These are phyloP conservation scores for Ferdinandea cuprea DNA, from an alignment of 2,888 invertebrate genomes.

Conservation along the genomic window DNA sequence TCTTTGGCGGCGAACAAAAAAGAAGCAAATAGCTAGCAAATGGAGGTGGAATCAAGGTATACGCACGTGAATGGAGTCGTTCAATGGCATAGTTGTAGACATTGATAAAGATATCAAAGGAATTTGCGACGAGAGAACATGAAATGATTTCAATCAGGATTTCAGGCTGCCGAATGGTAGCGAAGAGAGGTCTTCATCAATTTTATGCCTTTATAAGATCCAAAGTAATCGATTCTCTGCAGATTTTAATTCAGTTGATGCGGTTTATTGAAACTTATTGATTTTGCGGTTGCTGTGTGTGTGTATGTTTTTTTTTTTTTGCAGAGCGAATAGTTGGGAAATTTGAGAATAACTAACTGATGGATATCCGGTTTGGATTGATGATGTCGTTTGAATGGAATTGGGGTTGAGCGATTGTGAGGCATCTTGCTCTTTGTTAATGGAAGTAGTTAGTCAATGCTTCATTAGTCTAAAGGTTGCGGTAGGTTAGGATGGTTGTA, in stretches of 20 bases:
- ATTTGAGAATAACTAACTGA: neutral
- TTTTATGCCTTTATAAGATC: neutral
- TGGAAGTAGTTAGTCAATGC: too few relatives aligned
- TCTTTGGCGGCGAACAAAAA: too few relatives aligned
- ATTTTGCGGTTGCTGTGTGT: neutral
- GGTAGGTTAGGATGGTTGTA: too few relatives aligned
- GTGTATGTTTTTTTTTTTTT: too few relatives aligned
- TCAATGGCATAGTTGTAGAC: constrained; percentile 6
- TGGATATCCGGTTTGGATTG: neutral
- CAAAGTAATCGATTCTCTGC: constrained; percentile 26
- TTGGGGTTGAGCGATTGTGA: too few relatives aligned
- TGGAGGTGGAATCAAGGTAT: constrained; percentile 4
- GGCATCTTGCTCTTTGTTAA: too few relatives aligned
- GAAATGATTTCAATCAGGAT: constrained; percentile 34
- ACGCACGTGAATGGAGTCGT: constrained; percentile 27
- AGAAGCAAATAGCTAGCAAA: constrained; percentile 14
- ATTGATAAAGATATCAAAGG: constrained; percentile 22
- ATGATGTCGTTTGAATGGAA: too few relatives aligned
- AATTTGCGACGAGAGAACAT: constrained; percentile 20
- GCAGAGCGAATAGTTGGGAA: neutral
- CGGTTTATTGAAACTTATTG: neutral
- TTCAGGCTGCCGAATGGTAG: neutral
- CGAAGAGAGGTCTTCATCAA: neutral
- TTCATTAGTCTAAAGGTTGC: too few relatives aligned
- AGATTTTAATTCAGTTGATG: neutral